Conservation (phyloP, 2,113 vertebrate genomes). For the Rhadina sibilatrix region DNA sequence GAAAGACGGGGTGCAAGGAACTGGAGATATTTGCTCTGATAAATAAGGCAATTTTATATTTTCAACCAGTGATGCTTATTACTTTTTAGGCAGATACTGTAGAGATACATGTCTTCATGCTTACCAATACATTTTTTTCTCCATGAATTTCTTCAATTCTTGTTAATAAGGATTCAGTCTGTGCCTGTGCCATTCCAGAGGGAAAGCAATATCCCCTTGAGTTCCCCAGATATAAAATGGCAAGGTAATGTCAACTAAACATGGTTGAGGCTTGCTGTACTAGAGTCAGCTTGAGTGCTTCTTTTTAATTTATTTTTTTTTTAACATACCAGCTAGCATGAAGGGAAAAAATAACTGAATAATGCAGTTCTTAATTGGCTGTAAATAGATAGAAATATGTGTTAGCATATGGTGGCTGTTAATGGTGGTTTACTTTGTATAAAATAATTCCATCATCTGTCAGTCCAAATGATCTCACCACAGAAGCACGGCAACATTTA, state of each 20-base stretch:
- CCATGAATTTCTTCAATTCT: neutral
- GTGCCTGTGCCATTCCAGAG: neutral
- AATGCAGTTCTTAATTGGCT: neutral
- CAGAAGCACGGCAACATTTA: neutral
- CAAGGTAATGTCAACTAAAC: neutral
- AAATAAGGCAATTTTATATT: neutral
- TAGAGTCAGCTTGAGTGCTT: neutral
- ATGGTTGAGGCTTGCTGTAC: neutral
- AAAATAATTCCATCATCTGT: neutral
- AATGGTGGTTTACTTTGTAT: neutral
- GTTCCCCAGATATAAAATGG: neutral
- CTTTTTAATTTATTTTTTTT: neutral
- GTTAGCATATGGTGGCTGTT: neutral
- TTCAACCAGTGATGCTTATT: neutral
- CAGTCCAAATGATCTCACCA: neutral
- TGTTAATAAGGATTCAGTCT: neutral
- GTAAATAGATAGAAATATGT: slow-evolving; percentile 2
- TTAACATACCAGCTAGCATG: neutral
- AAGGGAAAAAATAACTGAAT: slow-evolving; percentile 16
- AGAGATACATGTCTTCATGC: neutral
- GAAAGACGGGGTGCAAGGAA: neutral
- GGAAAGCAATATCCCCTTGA: neutral
- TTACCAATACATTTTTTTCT: neutral
- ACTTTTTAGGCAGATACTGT: neutral
- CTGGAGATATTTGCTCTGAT: neutral